A percentile compares a stretch with the other conserved stretches of the same genome.
These are phyloP conservation scores for Panorpa germanica DNA, from an alignment of 2,888 invertebrate genomes.

Conservation along the genomic window DNA sequence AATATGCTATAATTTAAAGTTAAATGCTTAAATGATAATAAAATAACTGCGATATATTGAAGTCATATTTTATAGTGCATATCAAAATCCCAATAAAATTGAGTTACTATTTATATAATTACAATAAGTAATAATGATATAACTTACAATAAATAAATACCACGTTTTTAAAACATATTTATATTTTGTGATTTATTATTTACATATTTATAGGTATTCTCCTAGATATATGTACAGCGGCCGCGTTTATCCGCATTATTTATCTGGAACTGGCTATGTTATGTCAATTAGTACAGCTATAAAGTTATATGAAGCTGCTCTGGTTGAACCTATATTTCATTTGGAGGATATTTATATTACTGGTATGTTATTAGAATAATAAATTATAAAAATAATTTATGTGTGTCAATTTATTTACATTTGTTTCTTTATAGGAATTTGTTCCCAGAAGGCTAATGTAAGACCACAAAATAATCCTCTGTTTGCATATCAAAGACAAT, in stretches of 20 bases:
- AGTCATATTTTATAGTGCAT: too few relatives aligned
- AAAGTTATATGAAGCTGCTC: conserved; percentile 43
- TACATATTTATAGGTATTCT: conserved; percentile 37
- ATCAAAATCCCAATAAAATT: not conserved
- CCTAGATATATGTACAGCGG: conserved; percentile 60
- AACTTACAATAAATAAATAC: not conserved
- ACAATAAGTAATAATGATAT: too few relatives aligned
- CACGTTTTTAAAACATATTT: conserved; percentile 8
- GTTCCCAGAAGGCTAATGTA: conserved; percentile 37
- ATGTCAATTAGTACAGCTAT: conserved; percentile 47
- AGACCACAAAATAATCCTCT: conserved; percentile 40
- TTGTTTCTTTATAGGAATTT: conserved; percentile 27
- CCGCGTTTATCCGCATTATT: conserved; percentile 55
- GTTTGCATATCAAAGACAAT: conserved; percentile 35
- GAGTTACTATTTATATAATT: not conserved
- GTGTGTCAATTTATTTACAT: conserved; percentile 8
- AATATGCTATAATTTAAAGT: not conserved
- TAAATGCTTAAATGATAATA: not conserved
- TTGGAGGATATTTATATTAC: conserved; percentile 64
- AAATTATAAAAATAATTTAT: conserved; percentile 9
- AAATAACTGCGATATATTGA: too few relatives aligned
- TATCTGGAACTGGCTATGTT: conserved; percentile 67
- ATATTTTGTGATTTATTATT: conserved; percentile 10
- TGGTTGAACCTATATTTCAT: conserved; percentile 50
- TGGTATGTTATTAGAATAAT: conserved; percentile 24